Evolutionary conservation across 2,888 invertebrate species (phyloP).

Genomic region (Eucera pruinosa): DNA sequence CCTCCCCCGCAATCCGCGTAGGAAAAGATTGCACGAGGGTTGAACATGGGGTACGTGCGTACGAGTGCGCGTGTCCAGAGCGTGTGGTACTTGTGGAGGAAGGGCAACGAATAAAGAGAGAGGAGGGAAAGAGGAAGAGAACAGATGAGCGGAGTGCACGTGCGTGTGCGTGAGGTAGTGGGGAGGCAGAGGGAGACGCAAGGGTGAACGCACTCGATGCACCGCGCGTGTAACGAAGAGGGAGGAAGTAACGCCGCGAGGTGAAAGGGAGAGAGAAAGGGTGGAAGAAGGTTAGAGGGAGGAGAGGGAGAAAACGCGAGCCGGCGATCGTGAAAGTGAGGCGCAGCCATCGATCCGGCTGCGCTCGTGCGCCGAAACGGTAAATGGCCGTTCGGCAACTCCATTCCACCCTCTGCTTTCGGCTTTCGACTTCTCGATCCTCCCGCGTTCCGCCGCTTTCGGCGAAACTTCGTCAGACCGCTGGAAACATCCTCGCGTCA

Average conservation of each 20-base stretch:
- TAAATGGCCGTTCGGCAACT: slow-evolving; percentile 66
- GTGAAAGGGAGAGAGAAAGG: slow-evolving; percentile 33
- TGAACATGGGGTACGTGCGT: slow-evolving; percentile 1
- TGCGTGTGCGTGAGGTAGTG: slow-evolving; percentile 48
- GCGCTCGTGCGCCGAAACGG: slow-evolving; percentile 68
- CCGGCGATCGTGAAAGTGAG: slow-evolving; percentile 67
- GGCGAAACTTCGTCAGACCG: slow-evolving; percentile 10
- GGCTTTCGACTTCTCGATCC: slow-evolving; percentile 56
- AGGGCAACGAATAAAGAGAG: background rate
- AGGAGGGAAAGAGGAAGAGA: slow-evolving; percentile 5
- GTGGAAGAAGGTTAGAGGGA: slow-evolving; percentile 24
- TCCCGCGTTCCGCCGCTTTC: slow-evolving; percentile 29
- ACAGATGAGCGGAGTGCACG: slow-evolving; percentile 33
- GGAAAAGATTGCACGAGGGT: slow-evolving; percentile 47
- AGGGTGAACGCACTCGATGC: slow-evolving; percentile 70
- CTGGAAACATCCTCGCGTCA: background rate
- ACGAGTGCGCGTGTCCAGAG: slow-evolving; percentile 4
- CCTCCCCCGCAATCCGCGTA: slow-evolving; percentile 26
- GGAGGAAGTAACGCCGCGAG: background rate
- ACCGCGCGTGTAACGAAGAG: slow-evolving; percentile 34
- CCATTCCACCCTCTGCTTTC: slow-evolving; percentile 37
- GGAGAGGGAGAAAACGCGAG: slow-evolving; percentile 28
- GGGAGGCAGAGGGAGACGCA: slow-evolving; percentile 34
- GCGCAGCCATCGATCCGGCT: slow-evolving; percentile 67
- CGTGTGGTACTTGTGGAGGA: background rate